Evolutionary conservation across 2,113 vertebrate species (phyloP).

Genomic region (Pangasianodon hypophthalmus): DNA sequence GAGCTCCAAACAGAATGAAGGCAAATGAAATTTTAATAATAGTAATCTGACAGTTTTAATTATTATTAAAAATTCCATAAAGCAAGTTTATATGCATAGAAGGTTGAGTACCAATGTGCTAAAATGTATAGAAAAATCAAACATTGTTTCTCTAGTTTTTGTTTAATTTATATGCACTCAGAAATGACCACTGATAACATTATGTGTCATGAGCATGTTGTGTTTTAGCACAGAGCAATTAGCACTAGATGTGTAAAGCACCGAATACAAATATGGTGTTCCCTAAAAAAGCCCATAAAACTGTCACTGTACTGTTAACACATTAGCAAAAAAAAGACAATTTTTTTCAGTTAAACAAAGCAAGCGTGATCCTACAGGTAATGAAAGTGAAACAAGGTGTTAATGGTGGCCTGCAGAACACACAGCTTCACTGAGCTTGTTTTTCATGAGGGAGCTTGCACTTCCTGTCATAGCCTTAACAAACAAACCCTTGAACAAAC

Average conservation of each 20-base stretch:
- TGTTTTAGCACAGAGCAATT: not conserved
- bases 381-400: constrained; percentile 16
- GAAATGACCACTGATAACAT: not conserved
- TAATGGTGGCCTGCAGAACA: not conserved
- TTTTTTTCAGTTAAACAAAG: not conserved
- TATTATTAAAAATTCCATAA: not conserved
- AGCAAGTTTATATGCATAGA: not conserved
- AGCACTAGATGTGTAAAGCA: not conserved
- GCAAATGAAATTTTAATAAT: not conserved
- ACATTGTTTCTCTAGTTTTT: not conserved
- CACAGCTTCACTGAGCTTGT: not conserved
- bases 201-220: not conserved
- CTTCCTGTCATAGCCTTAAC: not conserved
- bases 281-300: not conserved
- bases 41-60: not conserved
- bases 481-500: too few relatives aligned
- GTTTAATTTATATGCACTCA: not conserved
- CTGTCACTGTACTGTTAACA: not conserved
- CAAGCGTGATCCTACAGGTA: not conserved
- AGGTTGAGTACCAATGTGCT: not conserved
- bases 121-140: not conserved
- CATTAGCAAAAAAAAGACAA: not conserved
- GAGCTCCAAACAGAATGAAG: not conserved
- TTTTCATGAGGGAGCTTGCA: not conserved
- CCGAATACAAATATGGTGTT: not conserved